Conservation (phyloP, 1,140 invertebrate genomes). For the Pseudachorutes palmiensis region DNA sequence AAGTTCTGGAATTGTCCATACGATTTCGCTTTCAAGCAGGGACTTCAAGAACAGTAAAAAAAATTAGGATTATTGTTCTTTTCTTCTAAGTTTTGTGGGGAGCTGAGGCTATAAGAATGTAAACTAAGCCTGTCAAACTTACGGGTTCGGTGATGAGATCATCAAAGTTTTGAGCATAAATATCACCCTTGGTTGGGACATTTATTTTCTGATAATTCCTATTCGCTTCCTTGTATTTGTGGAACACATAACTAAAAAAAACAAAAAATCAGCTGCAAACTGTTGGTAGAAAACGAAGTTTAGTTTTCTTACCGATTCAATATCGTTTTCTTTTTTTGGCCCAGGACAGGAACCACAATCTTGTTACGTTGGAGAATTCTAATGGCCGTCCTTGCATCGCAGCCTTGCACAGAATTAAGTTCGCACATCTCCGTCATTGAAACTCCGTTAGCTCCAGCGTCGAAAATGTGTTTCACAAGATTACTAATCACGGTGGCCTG, state of each 20-base stretch:
- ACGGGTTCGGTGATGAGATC: too few species aligned
- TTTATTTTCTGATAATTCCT: neutral
- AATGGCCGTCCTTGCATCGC: neutral
- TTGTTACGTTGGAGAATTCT: neutral
- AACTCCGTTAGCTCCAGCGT: neutral
- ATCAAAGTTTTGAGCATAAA: too few species aligned
- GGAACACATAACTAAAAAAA: conserved; percentile 4
- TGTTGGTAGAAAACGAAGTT: too few species aligned
- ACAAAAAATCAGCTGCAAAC: too few species aligned
- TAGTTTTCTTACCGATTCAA: neutral
- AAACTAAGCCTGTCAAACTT: too few species aligned
- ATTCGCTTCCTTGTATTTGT: conserved; percentile 10
- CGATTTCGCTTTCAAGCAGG: neutral
- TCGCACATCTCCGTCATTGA: neutral
- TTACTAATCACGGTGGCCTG: neutral
- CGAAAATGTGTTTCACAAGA: neutral
- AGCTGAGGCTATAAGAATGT: too few species aligned
- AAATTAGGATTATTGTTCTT: neutral
- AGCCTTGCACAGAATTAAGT: neutral
- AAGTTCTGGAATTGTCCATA: neutral
- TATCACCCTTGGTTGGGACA: too few species aligned
- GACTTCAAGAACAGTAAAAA: neutral
- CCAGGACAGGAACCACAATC: neutral
- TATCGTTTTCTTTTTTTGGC: conserved; percentile 6
- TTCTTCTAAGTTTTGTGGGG: too few species aligned